Base-by-base conservation (phyloP, 2,797 vertebrate species). In the Adrianichthys oophorus region DNA sequence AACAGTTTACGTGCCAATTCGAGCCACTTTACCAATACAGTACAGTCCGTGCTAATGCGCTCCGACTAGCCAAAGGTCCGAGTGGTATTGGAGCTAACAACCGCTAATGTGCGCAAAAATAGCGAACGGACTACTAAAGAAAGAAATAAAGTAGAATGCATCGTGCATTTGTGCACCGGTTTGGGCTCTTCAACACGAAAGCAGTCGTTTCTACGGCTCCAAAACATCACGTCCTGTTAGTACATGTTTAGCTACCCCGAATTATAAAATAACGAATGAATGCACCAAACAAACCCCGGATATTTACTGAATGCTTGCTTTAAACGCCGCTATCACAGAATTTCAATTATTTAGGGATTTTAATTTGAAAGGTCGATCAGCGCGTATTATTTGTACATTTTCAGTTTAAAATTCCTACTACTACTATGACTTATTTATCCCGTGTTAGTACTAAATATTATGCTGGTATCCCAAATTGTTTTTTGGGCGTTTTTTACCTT, bases 291-390 rank as follows among this genome's bases (percentile, higher is more conserved):
- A 4, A 41, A 32, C 52, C 40, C 17, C 15, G 51, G 17, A 41
- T 42, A 21, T 16, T 18, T 42, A 41, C n/a, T 5, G 57, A 23
- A 50, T 17, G 16, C 43, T 17, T n/a, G 15, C 19, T 21, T 32
- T 7, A 24, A 46, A 19, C 41, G 43, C 23, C 7, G 1, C 13
- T 52, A 17, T 29, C 44, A 18, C 13, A 16, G 16, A 40, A 52
- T 37, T 18, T 24, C 7, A 0, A 2, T 17, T 16, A 18, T 15
- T 50, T 37, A 3, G 18, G 45, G 41, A 5, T 23, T 67, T 59
- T 21, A 52, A 56, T 32, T 49, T 48, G 47, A 53, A 53, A 52
- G 41, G 13, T 49, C 17, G 40, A 60, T 46, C 2, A 26, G 26
- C 26, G 6, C 26, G 7, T 26, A 6, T 37, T 37, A 12, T 12